phyloP scores from a whole-genome alignment of 2,113 vertebrate genomes.

The Psilopogon haemacephalus region DNA sequence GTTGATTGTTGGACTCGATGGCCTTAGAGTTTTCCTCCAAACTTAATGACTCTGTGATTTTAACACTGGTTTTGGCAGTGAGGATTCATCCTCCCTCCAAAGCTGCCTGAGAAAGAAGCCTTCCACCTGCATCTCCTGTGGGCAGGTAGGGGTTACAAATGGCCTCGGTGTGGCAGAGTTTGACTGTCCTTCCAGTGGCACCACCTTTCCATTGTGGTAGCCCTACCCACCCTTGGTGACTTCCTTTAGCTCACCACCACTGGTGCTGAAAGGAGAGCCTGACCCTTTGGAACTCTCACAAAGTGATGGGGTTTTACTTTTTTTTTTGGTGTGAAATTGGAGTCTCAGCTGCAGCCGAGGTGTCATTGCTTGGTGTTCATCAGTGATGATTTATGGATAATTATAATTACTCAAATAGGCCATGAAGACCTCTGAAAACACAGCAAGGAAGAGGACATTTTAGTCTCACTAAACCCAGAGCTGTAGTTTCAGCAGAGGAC shows the following conservation, averaged over 20 bases:
- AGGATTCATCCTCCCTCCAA: background rate
- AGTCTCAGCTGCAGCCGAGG: background rate
- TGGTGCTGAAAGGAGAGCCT: background rate
- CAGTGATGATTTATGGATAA: slow-evolving; percentile 30
- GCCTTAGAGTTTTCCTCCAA: no score
- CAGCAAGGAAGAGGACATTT: slow-evolving; percentile 15
- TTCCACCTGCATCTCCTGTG: background rate
- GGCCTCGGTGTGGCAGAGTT: rapidly evolving
- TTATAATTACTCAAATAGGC: slow-evolving; percentile 41
- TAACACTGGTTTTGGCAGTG: background rate
- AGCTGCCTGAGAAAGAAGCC: background rate
- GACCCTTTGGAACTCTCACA: background rate
- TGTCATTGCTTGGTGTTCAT: background rate
- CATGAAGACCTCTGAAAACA: slow-evolving; percentile 29
- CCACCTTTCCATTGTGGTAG: background rate
- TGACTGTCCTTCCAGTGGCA: background rate
- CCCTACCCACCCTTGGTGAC: rapidly evolving
- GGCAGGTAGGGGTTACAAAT: background rate
- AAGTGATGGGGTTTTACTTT: background rate
- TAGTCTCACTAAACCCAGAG: background rate
- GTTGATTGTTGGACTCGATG: no score
- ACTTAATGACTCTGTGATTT: no score
- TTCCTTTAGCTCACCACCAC: background rate
- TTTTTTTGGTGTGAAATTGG: background rate
- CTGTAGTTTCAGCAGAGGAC: background rate